Evolutionary conservation across 2,888 invertebrate genomes (phyloP).

Genomic region (Rambutsinella grinnellia): DNA sequence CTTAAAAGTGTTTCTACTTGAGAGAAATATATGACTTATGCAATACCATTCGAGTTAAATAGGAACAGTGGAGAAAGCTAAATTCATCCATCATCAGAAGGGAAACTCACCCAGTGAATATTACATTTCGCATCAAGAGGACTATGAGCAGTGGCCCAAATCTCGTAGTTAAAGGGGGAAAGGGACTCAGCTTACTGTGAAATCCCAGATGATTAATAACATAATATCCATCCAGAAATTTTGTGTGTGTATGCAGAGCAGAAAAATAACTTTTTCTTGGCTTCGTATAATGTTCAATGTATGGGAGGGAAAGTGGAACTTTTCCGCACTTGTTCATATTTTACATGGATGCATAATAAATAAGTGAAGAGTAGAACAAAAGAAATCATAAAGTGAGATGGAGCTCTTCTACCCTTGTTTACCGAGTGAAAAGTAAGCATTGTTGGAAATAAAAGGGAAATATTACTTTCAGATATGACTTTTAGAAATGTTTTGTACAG

Average conservation of each 20-base stretch:
- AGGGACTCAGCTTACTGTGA: slow-evolving; percentile 42
- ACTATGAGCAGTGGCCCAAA: neutral
- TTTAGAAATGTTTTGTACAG: no score
- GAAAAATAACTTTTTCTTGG: no score
- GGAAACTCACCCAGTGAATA: neutral
- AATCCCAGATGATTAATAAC: slow-evolving; percentile 56
- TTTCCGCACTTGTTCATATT: neutral
- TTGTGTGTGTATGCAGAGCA: slow-evolving; percentile 42
- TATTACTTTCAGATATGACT: no score
- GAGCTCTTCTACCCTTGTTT: no score
- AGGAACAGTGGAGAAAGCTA: neutral
- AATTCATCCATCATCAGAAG: slow-evolving; percentile 50
- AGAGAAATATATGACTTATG: no score
- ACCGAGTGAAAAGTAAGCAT: neutral
- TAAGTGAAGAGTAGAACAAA: neutral
- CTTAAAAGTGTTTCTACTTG: no score
- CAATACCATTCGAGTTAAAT: no score
- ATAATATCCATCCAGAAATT: slow-evolving; percentile 37
- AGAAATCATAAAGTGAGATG: neutral
- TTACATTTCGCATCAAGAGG: no score
- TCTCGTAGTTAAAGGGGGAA: neutral
- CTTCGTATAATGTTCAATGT: no score
- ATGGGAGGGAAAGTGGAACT: neutral
- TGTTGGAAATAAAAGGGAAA: neutral
- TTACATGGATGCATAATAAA: slow-evolving; percentile 25